phyloP scores from a whole-genome alignment of 2,797 vertebrate species.

The Distichodus sexfasciatus region DNA sequence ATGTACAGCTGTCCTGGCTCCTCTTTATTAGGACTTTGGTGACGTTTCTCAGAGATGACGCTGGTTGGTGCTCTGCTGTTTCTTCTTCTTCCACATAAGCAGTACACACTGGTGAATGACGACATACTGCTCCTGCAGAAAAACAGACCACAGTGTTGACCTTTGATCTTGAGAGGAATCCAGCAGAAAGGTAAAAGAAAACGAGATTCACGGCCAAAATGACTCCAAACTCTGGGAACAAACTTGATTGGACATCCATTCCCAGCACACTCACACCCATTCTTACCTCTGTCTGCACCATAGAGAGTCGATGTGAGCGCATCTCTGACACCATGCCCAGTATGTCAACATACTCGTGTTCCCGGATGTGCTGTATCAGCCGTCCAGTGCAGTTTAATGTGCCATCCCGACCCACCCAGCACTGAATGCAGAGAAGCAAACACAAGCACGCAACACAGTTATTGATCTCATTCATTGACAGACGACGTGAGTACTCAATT shows the following conservation, averaged over 20 bases:
- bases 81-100: conserved; percentile 95
- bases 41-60: conserved; percentile 93
- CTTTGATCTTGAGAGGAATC: too few relatives aligned
- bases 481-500: too few relatives aligned
- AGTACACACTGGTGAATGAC: conserved; percentile 97
- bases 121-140: conserved; percentile 89
- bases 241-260: too few relatives aligned
- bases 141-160: too few relatives aligned
- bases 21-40: conserved; percentile 88
- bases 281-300: conserved; percentile 96
- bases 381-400: conserved; percentile 96
- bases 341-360: conserved; percentile 91
- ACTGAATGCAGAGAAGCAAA: conserved; percentile 65
- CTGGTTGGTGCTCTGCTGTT: conserved; percentile 87
- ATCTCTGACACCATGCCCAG: conserved; percentile 92
- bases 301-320: conserved; percentile 91
- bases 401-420: conserved; percentile 94
- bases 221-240: too few relatives aligned
- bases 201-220: too few relatives aligned
- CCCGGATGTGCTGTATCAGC: conserved; percentile 90
- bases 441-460: conserved; percentile 37
- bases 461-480: too few relatives aligned
- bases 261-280: background rate
- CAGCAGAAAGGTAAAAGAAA: too few relatives aligned
- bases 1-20: conserved; percentile 13